Percentiles rank a stretch among this genome's conserved stretches.
Evolutionary conservation across 1,140 invertebrate genomes (phyloP).

Genomic region (Pollicipes pollicipes): DNA sequence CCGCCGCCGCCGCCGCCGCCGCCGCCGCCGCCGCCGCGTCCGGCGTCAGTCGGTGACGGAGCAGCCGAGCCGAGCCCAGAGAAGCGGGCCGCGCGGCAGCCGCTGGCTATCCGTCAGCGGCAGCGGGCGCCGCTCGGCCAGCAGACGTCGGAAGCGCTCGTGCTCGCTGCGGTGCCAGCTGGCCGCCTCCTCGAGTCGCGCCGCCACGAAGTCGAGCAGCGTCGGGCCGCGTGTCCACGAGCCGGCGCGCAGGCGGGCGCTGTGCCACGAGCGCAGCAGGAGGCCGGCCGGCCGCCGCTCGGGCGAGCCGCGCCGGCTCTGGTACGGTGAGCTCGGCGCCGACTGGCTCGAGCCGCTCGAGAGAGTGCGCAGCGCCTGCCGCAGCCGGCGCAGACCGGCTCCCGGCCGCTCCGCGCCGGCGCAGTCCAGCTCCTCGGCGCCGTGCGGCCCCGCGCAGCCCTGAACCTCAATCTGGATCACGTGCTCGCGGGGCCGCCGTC

Average conservation of each 20-base stretch:
- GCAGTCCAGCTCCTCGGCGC: background rate
- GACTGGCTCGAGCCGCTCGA: background rate
- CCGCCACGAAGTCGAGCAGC: background rate
- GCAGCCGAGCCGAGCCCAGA: background rate
- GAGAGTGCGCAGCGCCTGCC: background rate
- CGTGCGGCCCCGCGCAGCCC: background rate
- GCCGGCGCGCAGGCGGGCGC: background rate
- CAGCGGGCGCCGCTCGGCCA: background rate
- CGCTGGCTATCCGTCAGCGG: no score
- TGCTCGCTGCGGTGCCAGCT: background rate
- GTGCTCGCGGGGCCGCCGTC: background rate
- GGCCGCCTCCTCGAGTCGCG: background rate
- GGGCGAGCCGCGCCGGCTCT: background rate
- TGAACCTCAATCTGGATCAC: background rate
- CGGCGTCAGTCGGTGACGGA: background rate
- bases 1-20: no score
- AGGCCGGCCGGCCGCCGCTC: background rate
- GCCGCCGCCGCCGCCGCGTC: no score
- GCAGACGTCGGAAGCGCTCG: background rate
- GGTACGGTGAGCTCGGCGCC: background rate
- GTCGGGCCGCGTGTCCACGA: background rate
- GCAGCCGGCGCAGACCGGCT: background rate
- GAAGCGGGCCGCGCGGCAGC: background rate
- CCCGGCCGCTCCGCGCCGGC: background rate
- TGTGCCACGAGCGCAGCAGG: background rate